A percentile compares a stretch with the other conserved stretches of the same genome.
Conservation (phyloP, 2,888 invertebrate genomes). For the Tipula unca region DNA sequence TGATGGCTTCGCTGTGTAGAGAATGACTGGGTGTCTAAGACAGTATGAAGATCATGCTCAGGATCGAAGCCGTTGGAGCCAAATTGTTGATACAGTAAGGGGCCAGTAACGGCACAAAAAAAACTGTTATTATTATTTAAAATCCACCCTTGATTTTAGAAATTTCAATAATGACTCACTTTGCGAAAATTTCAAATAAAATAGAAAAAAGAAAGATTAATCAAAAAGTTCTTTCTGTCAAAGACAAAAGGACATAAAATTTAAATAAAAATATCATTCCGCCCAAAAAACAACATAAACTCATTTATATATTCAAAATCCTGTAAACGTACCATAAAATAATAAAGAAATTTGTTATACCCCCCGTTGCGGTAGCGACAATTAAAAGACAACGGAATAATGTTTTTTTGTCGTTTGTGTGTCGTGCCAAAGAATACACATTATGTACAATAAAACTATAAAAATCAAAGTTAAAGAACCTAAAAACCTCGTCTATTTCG, state of each 20-base stretch:
- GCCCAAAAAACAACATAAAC: slow-evolving; percentile 15
- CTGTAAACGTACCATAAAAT: not conserved
- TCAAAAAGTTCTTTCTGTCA: not conserved
- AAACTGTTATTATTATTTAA: too few species aligned
- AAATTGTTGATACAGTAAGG: too few species aligned
- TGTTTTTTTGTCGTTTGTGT: not conserved
- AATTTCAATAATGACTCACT: not conserved
- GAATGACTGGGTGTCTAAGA: too few species aligned
- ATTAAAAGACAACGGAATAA: not conserved
- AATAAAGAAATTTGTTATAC: not conserved
- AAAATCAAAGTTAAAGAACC: not conserved
- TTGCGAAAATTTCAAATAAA: not conserved
- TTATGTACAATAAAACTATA: not conserved
- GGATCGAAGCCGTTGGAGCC: too few species aligned
- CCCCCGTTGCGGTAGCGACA: slow-evolving; percentile 18
- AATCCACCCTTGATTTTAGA: not conserved
- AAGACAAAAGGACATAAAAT: slow-evolving; percentile 8
- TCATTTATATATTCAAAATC: not conserved
- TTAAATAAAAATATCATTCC: slow-evolving; percentile 1
- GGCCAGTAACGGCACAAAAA: too few species aligned
- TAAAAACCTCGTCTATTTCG: not conserved
- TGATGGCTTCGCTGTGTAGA: too few species aligned
- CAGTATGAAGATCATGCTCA: too few species aligned
- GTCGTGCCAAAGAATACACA: not conserved
- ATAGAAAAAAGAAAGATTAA: not conserved